Evolutionary conservation across 1,140 invertebrate species (phyloP).

Genomic region (Cataglyphis hispanica): DNA sequence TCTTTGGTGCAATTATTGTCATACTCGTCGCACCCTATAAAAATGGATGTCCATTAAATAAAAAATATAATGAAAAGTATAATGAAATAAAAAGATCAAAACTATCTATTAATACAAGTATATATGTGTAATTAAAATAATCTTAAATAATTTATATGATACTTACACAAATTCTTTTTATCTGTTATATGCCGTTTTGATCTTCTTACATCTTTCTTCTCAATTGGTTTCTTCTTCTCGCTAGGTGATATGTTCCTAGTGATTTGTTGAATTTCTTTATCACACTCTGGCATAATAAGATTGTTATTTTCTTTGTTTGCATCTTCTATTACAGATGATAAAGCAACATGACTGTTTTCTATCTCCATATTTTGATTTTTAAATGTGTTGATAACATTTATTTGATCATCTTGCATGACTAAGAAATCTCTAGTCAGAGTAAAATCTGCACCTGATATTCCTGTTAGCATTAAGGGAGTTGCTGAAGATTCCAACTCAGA

Average conservation of each 20-base stretch:
- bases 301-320: slow-evolving; percentile 72
- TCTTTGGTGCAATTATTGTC: slow-evolving; percentile 85
- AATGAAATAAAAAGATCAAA: not conserved
- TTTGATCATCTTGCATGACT: slow-evolving; percentile 85
- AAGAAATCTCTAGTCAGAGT: slow-evolving; percentile 83
- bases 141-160: slow-evolving; percentile 29
- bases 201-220: slow-evolving; percentile 70
- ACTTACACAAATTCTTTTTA: slow-evolving; percentile 81
- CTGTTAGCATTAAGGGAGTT: slow-evolving; percentile 82
- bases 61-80: slow-evolving; percentile 13
- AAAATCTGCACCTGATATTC: slow-evolving; percentile 82
- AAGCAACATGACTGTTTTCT: slow-evolving; percentile 67
- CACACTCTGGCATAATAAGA: slow-evolving; percentile 27
- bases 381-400: slow-evolving; percentile 82
- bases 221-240: slow-evolving; percentile 51
- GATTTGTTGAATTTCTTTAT: slow-evolving; percentile 53
- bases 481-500: slow-evolving; percentile 80
- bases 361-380: slow-evolving; percentile 79
- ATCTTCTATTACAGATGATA: slow-evolving; percentile 72
- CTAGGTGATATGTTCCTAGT: slow-evolving; percentile 21
- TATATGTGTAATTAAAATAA: slow-evolving; percentile 27
- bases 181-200: slow-evolving; percentile 79
- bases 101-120: slow-evolving; percentile 15
- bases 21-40: slow-evolving; percentile 87
- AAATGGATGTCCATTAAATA: slow-evolving; percentile 46